Evolutionary conservation across 1,140 invertebrate genomes (phyloP).

Genomic region (Scylla paramamosain): DNA sequence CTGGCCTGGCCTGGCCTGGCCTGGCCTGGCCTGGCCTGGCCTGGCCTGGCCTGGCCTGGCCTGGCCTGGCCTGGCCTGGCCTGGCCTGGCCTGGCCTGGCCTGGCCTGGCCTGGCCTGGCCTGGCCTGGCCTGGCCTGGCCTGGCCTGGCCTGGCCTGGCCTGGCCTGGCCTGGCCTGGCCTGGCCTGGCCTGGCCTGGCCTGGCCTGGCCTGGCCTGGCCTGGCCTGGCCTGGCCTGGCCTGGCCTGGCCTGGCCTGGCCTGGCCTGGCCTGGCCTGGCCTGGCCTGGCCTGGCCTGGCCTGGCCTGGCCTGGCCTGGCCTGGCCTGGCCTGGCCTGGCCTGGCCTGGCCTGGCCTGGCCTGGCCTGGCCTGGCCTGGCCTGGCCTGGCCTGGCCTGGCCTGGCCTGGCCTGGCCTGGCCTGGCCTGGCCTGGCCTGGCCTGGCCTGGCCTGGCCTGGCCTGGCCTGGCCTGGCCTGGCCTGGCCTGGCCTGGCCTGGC

Average conservation of each 20-base stretch:
- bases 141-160: constrained; percentile 78
- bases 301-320: constrained; percentile 67
- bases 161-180: constrained; percentile 61
- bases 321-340: constrained; percentile 45
- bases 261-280: constrained; percentile 47
- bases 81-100: constrained; percentile 63
- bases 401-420: constrained; percentile 46
- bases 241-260: constrained; percentile 56
- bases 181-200: constrained; percentile 65
- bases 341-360: not conserved
- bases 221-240: constrained; percentile 60
- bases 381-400: not conserved
- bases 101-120: constrained; percentile 74
- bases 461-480: constrained; percentile 15
- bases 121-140: constrained; percentile 76
- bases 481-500: not conserved
- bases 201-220: constrained; percentile 71
- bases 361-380: constrained; percentile 13
- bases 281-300: constrained; percentile 70
- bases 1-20: constrained; percentile 54
- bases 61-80: constrained; percentile 61
- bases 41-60: constrained; percentile 67
- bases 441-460: constrained; percentile 39
- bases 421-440: constrained; percentile 14
- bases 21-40: constrained; percentile 66